Percentiles rank a stretch among this genome's conserved stretches.
Evolutionary conservation across 2,888 invertebrate genomes (phyloP).

Genomic region (Gonocerus acuteangulatus): DNA sequence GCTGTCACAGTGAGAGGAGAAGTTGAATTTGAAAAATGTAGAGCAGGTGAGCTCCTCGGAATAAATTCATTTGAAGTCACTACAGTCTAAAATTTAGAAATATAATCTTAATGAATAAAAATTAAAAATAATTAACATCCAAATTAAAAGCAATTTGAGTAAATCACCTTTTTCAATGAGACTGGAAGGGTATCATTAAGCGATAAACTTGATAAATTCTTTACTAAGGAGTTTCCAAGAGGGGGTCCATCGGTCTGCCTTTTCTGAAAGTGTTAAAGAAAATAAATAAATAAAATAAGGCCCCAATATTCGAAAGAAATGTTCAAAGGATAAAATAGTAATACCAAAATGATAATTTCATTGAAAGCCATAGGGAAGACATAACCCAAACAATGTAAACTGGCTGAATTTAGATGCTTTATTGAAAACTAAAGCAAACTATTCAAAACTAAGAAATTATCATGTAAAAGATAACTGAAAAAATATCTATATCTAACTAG

Average conservation of each 20-base stretch:
- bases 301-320: too few relatives aligned
- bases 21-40: slow-evolving; percentile 28
- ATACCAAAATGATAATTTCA: slow-evolving; percentile 9
- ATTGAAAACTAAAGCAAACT: not conserved
- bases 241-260: slow-evolving; percentile 41
- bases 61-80: slow-evolving; percentile 21
- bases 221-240: slow-evolving; percentile 42
- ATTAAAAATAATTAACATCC: not conserved
- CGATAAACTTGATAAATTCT: slow-evolving; percentile 43
- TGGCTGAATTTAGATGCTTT: not conserved
- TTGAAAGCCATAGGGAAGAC: slow-evolving; percentile 35
- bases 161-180: slow-evolving; percentile 45
- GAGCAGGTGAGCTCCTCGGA: slow-evolving; percentile 28
- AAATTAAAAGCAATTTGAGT: not conserved
- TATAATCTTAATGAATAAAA: not conserved
- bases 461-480: too few relatives aligned
- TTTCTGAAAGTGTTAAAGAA: slow-evolving; percentile 38
- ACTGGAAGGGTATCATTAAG: slow-evolving; percentile 42
- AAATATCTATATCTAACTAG: too few relatives aligned
- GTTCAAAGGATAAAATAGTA: slow-evolving; percentile 26
- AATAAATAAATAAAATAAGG: slow-evolving; percentile 32
- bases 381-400: slow-evolving; percentile 40
- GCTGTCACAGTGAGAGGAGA: slow-evolving; percentile 34
- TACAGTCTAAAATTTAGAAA: slow-evolving; percentile 10
- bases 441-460: too few relatives aligned